Conservation (phyloP, 2,888 invertebrate species). For the Patella pellucida region DNA sequence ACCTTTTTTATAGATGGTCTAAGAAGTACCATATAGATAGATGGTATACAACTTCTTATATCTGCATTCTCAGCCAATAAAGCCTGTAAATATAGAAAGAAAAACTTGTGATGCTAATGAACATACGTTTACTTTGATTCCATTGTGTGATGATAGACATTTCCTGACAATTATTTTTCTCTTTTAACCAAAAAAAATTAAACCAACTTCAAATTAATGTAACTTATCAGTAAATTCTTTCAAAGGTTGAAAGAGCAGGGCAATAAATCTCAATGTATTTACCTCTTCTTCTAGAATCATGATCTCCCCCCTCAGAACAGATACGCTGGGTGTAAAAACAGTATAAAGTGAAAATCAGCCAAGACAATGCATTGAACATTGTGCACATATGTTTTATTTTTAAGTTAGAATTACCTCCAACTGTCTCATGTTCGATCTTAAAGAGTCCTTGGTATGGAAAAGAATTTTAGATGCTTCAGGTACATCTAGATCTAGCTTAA, state of each 20-base stretch:
- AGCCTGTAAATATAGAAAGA: slow-evolving; percentile 35
- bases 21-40: slow-evolving; percentile 79
- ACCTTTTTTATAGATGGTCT: slow-evolving; percentile 77
- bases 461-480: slow-evolving; percentile 84
- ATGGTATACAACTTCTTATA: slow-evolving; percentile 75
- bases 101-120: not conserved
- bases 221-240: no score
- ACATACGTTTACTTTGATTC: no score
- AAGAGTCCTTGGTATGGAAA: slow-evolving; percentile 80
- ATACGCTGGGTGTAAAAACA: no score
- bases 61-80: slow-evolving; percentile 55
- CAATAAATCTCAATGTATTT: no score
- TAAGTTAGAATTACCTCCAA: slow-evolving; percentile 73
- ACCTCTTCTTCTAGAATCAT: no score
- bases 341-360: no score
- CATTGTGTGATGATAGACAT: no score
- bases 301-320: no score
- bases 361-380: not conserved
- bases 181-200: no score
- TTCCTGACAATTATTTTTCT: no score
- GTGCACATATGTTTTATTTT: slow-evolving; percentile 9
- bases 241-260: no score
- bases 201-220: no score
- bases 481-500: slow-evolving; percentile 81
- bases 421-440: slow-evolving; percentile 77